Evolutionary conservation across 2,888 invertebrate species (phyloP).

Genomic region (Lathronympha strigana): DNA sequence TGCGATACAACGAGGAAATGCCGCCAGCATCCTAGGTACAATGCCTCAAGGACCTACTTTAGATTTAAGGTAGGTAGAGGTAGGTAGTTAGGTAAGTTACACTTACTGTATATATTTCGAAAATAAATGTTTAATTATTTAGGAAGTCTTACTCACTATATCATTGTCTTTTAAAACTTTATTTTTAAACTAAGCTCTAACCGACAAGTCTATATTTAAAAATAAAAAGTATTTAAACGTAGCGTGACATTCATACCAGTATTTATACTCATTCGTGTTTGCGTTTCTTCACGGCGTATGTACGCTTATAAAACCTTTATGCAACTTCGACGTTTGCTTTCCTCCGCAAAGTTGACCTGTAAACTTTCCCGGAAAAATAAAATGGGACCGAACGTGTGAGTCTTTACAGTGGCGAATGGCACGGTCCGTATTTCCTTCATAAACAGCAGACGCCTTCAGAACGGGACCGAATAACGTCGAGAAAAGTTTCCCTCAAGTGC

Average conservation of each 20-base stretch:
- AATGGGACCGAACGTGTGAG: conserved; percentile 37
- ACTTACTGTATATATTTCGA: too few relatives aligned
- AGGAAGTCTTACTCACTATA: too few relatives aligned
- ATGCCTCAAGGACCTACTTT: too few relatives aligned
- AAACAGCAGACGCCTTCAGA: conserved; percentile 28
- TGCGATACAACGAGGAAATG: too few relatives aligned
- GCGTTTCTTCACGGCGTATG: not conserved
- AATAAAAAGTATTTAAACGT: not conserved
- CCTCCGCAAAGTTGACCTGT: conserved; percentile 26
- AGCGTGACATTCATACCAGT: too few relatives aligned
- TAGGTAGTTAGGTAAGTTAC: too few relatives aligned
- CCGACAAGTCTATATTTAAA: not conserved
- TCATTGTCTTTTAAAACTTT: too few relatives aligned
- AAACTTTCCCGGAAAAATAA: conserved; percentile 38
- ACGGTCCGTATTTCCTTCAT: conserved; percentile 34
- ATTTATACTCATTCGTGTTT: not conserved
- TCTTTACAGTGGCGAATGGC: conserved; percentile 32
- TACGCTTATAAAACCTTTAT: conserved; percentile 19
- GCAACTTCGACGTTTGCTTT: conserved; percentile 26
- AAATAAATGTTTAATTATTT: too few relatives aligned
- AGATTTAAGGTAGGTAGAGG: too few relatives aligned
- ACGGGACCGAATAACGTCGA: conserved; percentile 22
- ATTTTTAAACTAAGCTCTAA: too few relatives aligned
- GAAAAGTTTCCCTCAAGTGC: conserved; percentile 22
- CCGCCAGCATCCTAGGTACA: too few relatives aligned